Percentiles rank a stretch among this genome's conserved stretches.
phyloP scores from a whole-genome alignment of 1,140 invertebrate species.

The Ceratosolen fusciceps region DNA sequence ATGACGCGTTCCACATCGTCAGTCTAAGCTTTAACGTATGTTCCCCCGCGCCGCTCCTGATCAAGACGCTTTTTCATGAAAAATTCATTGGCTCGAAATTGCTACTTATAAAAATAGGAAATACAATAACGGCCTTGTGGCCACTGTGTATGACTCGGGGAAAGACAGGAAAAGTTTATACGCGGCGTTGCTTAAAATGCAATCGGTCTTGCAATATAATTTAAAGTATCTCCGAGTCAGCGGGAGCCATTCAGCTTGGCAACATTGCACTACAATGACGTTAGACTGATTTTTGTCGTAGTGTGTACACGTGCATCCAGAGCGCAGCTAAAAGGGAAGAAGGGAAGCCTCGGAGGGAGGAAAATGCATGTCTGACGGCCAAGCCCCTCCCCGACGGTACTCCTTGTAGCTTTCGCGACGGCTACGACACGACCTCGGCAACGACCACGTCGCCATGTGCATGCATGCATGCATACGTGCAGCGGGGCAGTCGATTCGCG shows the following conservation, averaged over 20 bases:
- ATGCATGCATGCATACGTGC: conserved; percentile 33
- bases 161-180: too few species aligned
- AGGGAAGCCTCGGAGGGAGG: not conserved
- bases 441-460: not conserved
- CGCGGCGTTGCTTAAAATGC: too few species aligned
- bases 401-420: conserved; percentile 10
- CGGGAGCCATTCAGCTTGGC: not conserved
- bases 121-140: too few species aligned
- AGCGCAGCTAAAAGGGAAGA: not conserved
- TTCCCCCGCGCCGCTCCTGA: too few species aligned
- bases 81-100: too few species aligned
- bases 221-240: not conserved
- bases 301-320: not conserved
- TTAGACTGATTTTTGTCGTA: not conserved
- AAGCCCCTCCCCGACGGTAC: not conserved
- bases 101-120: too few species aligned
- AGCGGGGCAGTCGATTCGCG: not conserved
- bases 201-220: too few species aligned
- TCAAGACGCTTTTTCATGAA: too few species aligned
- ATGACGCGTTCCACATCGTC: too few species aligned
- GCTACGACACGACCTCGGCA: not conserved
- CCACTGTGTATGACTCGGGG: too few species aligned
- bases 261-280: not conserved
- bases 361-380: not conserved
- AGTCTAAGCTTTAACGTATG: too few species aligned